These are phyloP conservation scores for Dolichotis patagonum DNA, from an alignment of 2,113 vertebrate species.

Conservation along the genomic window DNA sequence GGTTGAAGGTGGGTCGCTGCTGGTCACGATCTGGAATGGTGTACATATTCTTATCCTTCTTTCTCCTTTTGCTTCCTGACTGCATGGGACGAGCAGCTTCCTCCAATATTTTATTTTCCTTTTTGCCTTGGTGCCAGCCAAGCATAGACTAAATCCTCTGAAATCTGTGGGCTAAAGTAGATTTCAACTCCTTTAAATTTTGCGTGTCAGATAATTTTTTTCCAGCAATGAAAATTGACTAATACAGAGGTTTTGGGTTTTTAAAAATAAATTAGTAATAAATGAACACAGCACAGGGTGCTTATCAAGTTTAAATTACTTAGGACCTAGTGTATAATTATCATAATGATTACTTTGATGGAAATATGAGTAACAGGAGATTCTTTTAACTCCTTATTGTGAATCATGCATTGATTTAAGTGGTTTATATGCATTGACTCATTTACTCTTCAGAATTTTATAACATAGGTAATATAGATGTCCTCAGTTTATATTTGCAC, in stretches of 20 bases:
- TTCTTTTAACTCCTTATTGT: neutral
- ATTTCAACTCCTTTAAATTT: neutral
- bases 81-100: neutral
- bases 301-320: constrained; percentile 21
- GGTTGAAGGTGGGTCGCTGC: neutral
- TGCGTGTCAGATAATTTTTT: neutral
- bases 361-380: neutral
- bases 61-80: neutral
- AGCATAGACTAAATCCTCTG: neutral
- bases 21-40: neutral
- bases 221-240: neutral
- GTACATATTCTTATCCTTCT: neutral
- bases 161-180: neutral
- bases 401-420: neutral
- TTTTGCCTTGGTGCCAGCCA: neutral
- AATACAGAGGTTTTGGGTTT: neutral
- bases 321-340: neutral
- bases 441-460: neutral
- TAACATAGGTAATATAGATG: neutral
- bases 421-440: neutral
- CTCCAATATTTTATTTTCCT: neutral
- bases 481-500: neutral
- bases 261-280: neutral
- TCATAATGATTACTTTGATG: neutral
- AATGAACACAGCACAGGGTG: neutral